Base-by-base conservation (phyloP, 2,113 vertebrate genomes). In the Corythornis madagascariensis region DNA sequence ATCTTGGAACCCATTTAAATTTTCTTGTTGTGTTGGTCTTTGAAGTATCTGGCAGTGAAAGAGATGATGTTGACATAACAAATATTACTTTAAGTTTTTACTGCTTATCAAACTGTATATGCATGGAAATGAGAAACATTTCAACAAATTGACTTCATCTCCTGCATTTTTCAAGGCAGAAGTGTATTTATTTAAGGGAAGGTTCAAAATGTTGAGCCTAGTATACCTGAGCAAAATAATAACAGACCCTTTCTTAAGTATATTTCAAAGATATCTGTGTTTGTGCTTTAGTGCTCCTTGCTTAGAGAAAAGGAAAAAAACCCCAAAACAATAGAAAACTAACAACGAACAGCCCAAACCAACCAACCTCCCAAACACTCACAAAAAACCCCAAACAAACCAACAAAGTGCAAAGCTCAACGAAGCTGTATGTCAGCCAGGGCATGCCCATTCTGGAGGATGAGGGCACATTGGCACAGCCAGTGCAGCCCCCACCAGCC, bases 51-150 rank as follows among this genome's bases (percentile, higher is more conserved):
- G 96, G 25, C 83, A 93, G 91, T 63, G 72, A 96, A 95, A 83
- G 76, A 90, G 89, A 95, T 96, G 94, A 81, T 97, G 93, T 95
- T 97, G 96, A 97, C 96, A 96, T 89, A 91, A 81, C 77, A 72
- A 94, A 86, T 94, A 82, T 94, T 95, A 92, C 80, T 94, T 93
- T 83, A 74, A 72, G 81, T 92, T 94, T 95, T 92, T 91, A 92
- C 90, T 96, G 91, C 83, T 95, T 93, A 90, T 90, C 75, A 92
- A 90, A 89, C 16, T 82, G 66, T 85, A 53, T 79, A 81, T 63
- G 78, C 77, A 94, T 83, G 86, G 67, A 93, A 95, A 94, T 95
- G 95, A 94, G 91, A 94, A 95, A 88, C 87, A 66, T 89, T 93
- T 91, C 71, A 64, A 86, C 76, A 84, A 67, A 65, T 77, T 88